Evolutionary conservation across 2,888 invertebrate genomes (phyloP).

Genomic region (Gymnocheta viridis): DNA sequence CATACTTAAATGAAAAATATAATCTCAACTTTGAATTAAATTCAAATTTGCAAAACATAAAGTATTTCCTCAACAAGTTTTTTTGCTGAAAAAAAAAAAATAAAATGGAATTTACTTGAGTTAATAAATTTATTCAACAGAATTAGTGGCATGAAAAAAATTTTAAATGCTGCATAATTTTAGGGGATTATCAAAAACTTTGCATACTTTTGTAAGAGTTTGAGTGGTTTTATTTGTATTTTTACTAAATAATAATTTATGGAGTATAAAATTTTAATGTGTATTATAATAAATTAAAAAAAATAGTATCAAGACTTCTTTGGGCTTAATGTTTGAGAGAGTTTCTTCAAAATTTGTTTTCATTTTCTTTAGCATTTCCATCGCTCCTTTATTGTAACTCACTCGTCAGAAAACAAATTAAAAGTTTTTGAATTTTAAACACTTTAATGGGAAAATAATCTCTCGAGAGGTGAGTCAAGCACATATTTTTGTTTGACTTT

Average conservation of each 20-base stretch:
- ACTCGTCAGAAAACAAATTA: too few relatives aligned
- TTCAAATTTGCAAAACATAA: neutral
- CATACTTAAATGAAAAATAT: neutral
- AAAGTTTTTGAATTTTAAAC: too few relatives aligned
- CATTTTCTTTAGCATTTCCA: too few relatives aligned
- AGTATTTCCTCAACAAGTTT: neutral
- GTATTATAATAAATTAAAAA: too few relatives aligned
- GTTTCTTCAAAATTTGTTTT: too few relatives aligned
- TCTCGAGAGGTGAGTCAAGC: too few relatives aligned
- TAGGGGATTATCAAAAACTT: neutral
- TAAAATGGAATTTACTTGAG: conserved; percentile 3
- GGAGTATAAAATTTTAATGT: neutral
- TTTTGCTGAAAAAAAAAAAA: neutral
- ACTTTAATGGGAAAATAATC: too few relatives aligned
- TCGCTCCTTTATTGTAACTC: too few relatives aligned
- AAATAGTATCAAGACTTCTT: too few relatives aligned
- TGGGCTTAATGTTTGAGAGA: too few relatives aligned
- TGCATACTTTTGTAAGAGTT: neutral
- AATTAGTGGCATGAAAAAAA: conserved; percentile 5
- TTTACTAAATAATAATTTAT: too few relatives aligned
- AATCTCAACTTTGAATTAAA: neutral
- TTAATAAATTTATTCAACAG: conserved; percentile 6
- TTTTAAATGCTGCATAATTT: conserved; percentile 18
- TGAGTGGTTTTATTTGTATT: neutral
- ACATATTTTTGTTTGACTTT: too few relatives aligned